phyloP scores from a whole-genome alignment of 37 sponge, comb jelly and placozoan species.

The Beroe ovata region DNA sequence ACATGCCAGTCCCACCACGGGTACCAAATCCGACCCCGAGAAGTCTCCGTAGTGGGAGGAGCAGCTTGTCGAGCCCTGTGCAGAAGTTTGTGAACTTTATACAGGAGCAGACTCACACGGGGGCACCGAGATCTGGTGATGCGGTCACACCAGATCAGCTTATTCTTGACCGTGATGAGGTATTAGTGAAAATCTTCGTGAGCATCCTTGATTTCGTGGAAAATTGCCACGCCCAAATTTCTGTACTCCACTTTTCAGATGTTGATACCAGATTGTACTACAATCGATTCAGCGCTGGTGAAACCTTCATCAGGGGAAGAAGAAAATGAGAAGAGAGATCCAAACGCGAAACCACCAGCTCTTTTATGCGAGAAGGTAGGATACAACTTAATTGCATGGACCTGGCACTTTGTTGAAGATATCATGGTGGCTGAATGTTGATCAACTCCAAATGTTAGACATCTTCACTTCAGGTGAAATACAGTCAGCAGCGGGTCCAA shows the following conservation, averaged over 20 bases:
- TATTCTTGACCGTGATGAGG: not conserved
- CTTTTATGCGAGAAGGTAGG: slow-evolving; percentile 4
- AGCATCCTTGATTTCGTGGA: not conserved
- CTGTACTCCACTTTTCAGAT: too few relatives aligned
- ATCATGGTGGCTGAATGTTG: too few relatives aligned
- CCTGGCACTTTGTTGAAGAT: too few relatives aligned
- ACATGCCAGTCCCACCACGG: not conserved
- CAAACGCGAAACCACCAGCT: not conserved
- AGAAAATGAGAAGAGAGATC: not conserved
- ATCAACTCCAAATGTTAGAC: too few relatives aligned
- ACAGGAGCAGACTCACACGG: not conserved
- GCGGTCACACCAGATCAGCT: not conserved
- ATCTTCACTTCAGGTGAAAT: not conserved
- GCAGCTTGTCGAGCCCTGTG: not conserved
- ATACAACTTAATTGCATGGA: too few relatives aligned
- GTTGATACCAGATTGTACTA: not conserved
- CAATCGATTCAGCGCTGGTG: not conserved
- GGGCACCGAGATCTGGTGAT: not conserved
- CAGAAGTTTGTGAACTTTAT: not conserved
- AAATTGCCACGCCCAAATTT: too few relatives aligned
- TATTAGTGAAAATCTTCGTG: not conserved
- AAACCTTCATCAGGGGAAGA: not conserved
- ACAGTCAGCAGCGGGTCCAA: not conserved
- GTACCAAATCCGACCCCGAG: not conserved
- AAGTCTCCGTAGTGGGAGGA: not conserved